Base-by-base conservation (phyloP, 2,797 vertebrate genomes). In the Ambastaia sidthimunki region DNA sequence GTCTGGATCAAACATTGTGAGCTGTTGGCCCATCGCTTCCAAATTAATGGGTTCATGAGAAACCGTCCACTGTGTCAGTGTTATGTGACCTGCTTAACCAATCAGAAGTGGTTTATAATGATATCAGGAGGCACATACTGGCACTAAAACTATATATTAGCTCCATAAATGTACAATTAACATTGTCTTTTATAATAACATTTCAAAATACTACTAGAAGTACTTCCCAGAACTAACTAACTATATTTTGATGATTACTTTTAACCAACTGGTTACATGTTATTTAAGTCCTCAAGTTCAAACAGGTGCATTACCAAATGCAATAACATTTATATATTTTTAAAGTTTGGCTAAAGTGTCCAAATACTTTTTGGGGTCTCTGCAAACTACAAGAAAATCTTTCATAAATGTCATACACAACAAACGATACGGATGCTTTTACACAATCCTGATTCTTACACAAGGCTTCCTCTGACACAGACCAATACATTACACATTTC, bases 21-120 rank as follows among this genome's bases (percentile, higher is more conserved):
- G 52, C 50, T n/a, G 7, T 5, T 44, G 37, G 21, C 21, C 15
- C 11, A 23, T 66, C 47, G 37, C 50, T 57, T 55, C 74, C 50
- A 76, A 21, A 76, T 57, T 34, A 47, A 57, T 57, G 34, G 15
- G 57, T 68, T 76, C 74, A 47, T 31, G 12, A 47, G 34, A 19
- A 44, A 72, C 10, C 7, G 28, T 69, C 67, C 18, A 7, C 48
- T 16, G 16, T 9, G 10, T 18, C 6, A 1, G 23, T 23, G 41
- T 68, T 16, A 68, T 11, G 50, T 76, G 65, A 59, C 48, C 50
- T 16, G 21, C n/a, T n/a, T n/a, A n/a, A n/a, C n/a, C n/a, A n/a
- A n/a, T n/a, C n/a, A n/a, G n/a, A n/a, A 69, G 15, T 9, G 15
- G 41, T 48, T 21, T 50, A 9, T 7, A 12, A 18, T 59, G 21